Evolutionary conservation across 2,797 vertebrate species (phyloP), one percentile per base, ranked within the genome.

Genomic region (Coreius guichenoti): DNA sequence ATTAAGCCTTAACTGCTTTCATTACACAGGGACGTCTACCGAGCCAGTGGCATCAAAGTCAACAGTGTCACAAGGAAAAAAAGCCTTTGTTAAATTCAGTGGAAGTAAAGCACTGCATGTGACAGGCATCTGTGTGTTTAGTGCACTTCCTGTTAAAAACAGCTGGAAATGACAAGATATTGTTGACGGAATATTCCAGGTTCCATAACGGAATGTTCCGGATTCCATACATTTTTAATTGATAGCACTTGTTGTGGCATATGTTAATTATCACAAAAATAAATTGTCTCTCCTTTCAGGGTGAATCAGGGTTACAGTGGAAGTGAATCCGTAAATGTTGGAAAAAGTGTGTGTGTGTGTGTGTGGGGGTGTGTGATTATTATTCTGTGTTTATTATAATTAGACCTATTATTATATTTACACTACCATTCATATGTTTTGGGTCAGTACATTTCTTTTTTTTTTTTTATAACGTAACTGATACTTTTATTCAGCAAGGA

Each of bases 1-100:
- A 76, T 63, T 33, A 61, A 76, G 45, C 36, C 51, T 77, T 29
- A 51, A 68, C 82, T 56, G 74, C 63, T 68, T 84, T 78, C 33
- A 58, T 78, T 69, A 85, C 43, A 75, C 26, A 26, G 33, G 26
- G 47, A 83, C 12, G n/a, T 31, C 49, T 72, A 68, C 61, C 16
- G 56, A 70, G 69, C 69, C 58, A 26, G 5, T 70, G 49, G 47
- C 58, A 80, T 68, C 9, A 87, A 83, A 45, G 74, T 77, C 58
- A 83, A 54, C 82, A 58, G 74, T 75, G 65, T 73, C 21, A 49
- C 51, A 49, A 69, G 4, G 21, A 56, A 58, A 43, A 81, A 81
- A 84, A 39, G 31, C 43, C 69, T 17, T 67, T 21, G 63, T 80
- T 82, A 81, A 89, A 74, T 70, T 85, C 16, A 83, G 61, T 68